These are phyloP conservation scores for Drosophila athabasca DNA, from an alignment of 1,140 invertebrate species.

Conservation along the genomic window DNA sequence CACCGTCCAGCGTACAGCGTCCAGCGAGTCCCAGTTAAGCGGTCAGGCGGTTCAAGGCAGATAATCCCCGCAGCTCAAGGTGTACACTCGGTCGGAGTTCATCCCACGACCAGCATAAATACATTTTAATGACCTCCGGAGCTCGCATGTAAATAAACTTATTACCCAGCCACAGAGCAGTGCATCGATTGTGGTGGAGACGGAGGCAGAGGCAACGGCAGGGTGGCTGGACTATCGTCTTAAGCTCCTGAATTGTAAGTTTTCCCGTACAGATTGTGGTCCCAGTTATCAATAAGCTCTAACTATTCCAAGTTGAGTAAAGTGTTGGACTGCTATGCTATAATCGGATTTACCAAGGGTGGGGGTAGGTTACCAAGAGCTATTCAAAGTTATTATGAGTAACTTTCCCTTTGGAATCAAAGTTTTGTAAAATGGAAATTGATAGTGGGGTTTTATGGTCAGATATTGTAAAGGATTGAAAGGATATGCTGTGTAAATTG, in stretches of 20 bases:
- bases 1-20: slow-evolving; percentile 22
- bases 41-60: slow-evolving; percentile 37
- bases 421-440: slow-evolving; percentile 26
- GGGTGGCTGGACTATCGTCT: background rate
- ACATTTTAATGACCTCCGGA: slow-evolving; percentile 55
- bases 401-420: slow-evolving; percentile 36
- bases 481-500: too few relatives aligned
- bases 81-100: slow-evolving; percentile 9
- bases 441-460: slow-evolving; percentile 15
- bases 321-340: slow-evolving; percentile 31
- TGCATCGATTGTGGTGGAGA: too few relatives aligned
- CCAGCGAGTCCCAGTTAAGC: slow-evolving; percentile 51
- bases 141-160: slow-evolving; percentile 54
- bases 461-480: background rate
- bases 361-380: background rate
- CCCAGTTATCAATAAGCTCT: slow-evolving; percentile 40
- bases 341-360: slow-evolving; percentile 35
- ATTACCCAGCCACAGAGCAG: slow-evolving; percentile 33
- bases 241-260: slow-evolving; percentile 38
- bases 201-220: too few relatives aligned
- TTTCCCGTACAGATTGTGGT: slow-evolving; percentile 54
- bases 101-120: slow-evolving; percentile 47
- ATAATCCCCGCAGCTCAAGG: slow-evolving; percentile 46
- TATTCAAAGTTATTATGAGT: slow-evolving; percentile 39
- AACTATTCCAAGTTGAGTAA: slow-evolving; percentile 39